These are phyloP conservation scores for Rhinoptilus africanus DNA, from an alignment of 2,113 vertebrate genomes.

Conservation along the genomic window DNA sequence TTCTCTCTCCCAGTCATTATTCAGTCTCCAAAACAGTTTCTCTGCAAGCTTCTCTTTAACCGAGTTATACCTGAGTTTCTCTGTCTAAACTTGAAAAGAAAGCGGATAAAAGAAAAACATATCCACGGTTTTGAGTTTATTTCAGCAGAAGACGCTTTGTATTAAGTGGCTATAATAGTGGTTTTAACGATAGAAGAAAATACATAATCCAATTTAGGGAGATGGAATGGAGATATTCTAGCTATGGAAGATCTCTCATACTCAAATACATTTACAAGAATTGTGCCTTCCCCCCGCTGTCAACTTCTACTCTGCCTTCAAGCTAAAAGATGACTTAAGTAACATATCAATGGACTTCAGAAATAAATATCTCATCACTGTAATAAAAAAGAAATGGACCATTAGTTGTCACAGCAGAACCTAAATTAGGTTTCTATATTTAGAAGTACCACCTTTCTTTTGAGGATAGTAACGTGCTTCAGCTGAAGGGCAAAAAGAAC, in stretches of 20 bases:
- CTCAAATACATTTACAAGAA: not conserved
- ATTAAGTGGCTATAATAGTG: not conserved
- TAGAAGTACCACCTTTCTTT: slow-evolving; percentile 34
- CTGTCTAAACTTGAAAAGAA: not conserved
- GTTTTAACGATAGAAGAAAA: not conserved
- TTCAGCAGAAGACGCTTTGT: not conserved
- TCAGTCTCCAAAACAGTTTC: not conserved
- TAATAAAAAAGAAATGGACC: slow-evolving; percentile 18
- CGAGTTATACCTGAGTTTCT: not conserved
- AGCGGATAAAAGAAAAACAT: not conserved
- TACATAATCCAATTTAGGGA: not conserved
- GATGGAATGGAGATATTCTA: not conserved
- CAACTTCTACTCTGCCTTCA: not conserved
- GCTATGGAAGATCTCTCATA: not conserved
- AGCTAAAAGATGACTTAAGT: not conserved
- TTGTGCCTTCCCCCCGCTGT: not conserved
- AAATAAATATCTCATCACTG: not conserved
- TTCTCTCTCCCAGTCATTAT: not conserved
- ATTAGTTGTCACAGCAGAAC: not conserved
- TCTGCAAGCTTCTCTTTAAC: not conserved
- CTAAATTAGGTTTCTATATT: slow-evolving; percentile 46
- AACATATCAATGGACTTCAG: not conserved
- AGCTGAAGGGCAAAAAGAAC: slow-evolving; percentile 31
- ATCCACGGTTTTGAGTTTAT: not conserved
- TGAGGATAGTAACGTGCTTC: not conserved